Evolutionary conservation across 2,888 invertebrate genomes (phyloP).

Genomic region (Orthosia gracilis): DNA sequence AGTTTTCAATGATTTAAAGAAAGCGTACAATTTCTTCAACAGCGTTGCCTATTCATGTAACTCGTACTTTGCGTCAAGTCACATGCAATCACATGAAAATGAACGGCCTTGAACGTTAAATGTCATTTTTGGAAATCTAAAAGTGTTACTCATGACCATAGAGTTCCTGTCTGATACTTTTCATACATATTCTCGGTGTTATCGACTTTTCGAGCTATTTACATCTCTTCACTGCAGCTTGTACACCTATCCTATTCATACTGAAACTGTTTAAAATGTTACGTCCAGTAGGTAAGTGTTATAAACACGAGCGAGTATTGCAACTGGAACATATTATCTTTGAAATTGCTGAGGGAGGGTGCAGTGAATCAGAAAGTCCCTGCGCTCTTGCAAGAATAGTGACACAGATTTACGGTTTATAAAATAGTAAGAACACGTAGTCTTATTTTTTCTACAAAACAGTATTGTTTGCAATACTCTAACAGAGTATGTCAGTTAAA

Average conservation of each 20-base stretch:
- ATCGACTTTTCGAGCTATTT: too few relatives aligned
- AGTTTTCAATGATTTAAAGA: too few relatives aligned
- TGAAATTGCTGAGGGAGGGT: slow-evolving; percentile 47
- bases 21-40: too few relatives aligned
- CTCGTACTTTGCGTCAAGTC: too few relatives aligned
- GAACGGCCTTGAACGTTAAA: too few relatives aligned
- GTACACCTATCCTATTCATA: slow-evolving; percentile 38
- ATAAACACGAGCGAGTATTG: slow-evolving; percentile 35
- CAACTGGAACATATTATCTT: slow-evolving; percentile 50
- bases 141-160: too few relatives aligned
- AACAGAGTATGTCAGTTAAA: background rate
- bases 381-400: slow-evolving; percentile 33
- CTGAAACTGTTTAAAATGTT: slow-evolving; percentile 45
- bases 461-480: background rate
- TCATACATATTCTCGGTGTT: too few relatives aligned
- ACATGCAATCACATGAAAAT: too few relatives aligned
- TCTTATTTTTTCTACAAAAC: too few relatives aligned
- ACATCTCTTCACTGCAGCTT: background rate
- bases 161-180: too few relatives aligned
- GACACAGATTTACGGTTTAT: slow-evolving; percentile 9
- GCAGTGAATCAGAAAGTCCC: slow-evolving; percentile 38
- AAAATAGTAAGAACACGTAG: background rate
- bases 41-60: too few relatives aligned
- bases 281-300: slow-evolving; percentile 14
- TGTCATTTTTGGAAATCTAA: too few relatives aligned